Evolutionary conservation across 2,113 vertebrate species (phyloP).

Genomic region (Dipodomys ordii): DNA sequence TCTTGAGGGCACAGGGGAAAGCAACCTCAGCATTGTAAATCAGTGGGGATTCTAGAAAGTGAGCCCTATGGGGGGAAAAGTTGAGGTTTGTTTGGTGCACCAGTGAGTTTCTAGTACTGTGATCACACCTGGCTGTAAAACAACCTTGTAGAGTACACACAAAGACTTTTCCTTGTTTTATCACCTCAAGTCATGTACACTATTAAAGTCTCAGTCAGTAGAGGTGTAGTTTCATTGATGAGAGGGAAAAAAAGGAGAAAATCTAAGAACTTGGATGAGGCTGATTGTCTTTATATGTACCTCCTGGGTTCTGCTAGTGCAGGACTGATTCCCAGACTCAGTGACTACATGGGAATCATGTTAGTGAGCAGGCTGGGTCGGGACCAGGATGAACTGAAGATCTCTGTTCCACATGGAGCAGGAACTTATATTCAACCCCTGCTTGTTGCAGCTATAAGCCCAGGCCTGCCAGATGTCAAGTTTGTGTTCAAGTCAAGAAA

Average conservation of each 20-base stretch:
- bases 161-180: not conserved
- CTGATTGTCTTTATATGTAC: not conserved
- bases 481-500: not conserved
- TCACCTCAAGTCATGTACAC: not conserved
- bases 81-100: not conserved
- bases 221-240: not conserved
- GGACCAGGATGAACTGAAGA: not conserved
- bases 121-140: not conserved
- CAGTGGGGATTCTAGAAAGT: not conserved
- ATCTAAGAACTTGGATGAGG: not conserved
- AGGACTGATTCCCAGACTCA: no score
- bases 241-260: not conserved
- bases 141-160: not conserved
- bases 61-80: not conserved
- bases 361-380: not conserved
- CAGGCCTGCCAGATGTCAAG: not conserved
- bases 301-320: not conserved
- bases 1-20: not conserved
- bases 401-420: not conserved
- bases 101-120: not conserved
- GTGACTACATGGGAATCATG: not conserved
- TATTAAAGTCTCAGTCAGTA: not conserved
- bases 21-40: not conserved
- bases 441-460: not conserved
- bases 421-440: not conserved